Evolutionary conservation across 2,113 vertebrate genomes (phyloP).

Genomic region (Archilochus colubris): DNA sequence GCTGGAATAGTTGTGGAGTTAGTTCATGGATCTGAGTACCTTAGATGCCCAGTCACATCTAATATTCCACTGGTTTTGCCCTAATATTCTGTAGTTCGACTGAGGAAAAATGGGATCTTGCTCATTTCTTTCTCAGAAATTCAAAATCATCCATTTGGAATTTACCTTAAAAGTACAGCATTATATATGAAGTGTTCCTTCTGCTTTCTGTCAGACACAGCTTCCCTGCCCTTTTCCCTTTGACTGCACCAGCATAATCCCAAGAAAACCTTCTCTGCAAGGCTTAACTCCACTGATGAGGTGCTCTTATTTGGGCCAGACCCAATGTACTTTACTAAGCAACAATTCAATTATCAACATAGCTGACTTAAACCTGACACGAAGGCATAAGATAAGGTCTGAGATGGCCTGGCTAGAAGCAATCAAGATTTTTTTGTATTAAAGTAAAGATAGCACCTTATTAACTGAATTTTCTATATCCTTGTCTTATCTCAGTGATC

Average conservation of each 20-base stretch:
- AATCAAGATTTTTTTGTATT: slow-evolving; percentile 31
- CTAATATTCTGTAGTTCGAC: neutral
- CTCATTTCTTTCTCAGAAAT: neutral
- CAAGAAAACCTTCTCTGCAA: neutral
- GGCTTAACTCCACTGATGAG: neutral
- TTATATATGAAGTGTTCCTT: neutral
- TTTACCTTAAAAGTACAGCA: neutral
- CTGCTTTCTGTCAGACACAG: neutral
- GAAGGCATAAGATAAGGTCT: neutral
- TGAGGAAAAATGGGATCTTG: neutral
- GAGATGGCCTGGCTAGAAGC: neutral
- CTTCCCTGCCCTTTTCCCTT: neutral
- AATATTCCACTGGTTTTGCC: neutral
- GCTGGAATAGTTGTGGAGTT: neutral
- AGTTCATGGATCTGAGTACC: neutral
- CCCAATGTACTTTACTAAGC: neutral
- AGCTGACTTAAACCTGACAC: neutral
- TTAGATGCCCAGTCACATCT: neutral
- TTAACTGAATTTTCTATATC: slow-evolving; percentile 41
- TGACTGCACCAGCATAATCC: neutral
- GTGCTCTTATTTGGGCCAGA: neutral
- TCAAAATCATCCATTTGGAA: neutral
- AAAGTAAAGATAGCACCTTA: neutral
- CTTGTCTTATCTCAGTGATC: slow-evolving; percentile 17
- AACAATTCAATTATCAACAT: neutral